Conservation (phyloP, 2,888 invertebrate genomes). For the Xanthorhoe designata region DNA sequence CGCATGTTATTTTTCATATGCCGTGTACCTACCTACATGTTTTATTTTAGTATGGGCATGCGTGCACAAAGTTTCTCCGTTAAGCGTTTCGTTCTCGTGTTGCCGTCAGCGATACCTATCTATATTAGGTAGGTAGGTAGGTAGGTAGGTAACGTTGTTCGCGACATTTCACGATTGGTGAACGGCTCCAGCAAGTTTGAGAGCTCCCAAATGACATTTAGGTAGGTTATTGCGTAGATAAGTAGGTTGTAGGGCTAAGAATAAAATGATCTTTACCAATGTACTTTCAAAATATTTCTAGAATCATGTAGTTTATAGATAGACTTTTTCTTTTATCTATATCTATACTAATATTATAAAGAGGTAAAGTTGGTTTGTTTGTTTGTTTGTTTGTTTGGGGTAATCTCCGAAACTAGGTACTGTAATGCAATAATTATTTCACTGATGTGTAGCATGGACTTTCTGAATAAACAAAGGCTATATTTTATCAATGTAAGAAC, state of each 20-base stretch:
- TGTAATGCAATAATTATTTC: too few relatives aligned
- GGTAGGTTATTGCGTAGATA: background rate
- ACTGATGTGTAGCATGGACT: too few relatives aligned
- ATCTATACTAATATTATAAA: too few relatives aligned
- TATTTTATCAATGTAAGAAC: too few relatives aligned
- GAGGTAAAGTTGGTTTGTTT: too few relatives aligned
- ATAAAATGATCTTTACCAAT: too few relatives aligned
- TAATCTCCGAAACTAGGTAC: too few relatives aligned
- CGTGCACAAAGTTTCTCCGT: conserved; percentile 46
- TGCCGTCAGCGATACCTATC: conserved; percentile 42
- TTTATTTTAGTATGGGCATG: background rate
- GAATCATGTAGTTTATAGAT: too few relatives aligned
- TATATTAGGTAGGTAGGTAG: conserved; percentile 34
- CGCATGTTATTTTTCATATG: background rate
- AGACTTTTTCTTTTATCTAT: too few relatives aligned
- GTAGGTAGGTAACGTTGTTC: conserved; percentile 60
- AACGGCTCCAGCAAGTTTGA: conserved; percentile 23
- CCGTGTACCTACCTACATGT: background rate
- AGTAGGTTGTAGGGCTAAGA: background rate
- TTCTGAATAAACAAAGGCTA: too few relatives aligned
- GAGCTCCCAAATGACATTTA: conserved; percentile 5
- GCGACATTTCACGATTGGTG: conserved; percentile 70
- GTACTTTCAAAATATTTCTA: too few relatives aligned
- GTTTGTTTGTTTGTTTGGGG: too few relatives aligned
- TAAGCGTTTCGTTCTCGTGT: conserved; percentile 61